These are phyloP conservation scores for Tetanocera ferruginea DNA, from an alignment of 2,888 invertebrate species.

Conservation along the genomic window DNA sequence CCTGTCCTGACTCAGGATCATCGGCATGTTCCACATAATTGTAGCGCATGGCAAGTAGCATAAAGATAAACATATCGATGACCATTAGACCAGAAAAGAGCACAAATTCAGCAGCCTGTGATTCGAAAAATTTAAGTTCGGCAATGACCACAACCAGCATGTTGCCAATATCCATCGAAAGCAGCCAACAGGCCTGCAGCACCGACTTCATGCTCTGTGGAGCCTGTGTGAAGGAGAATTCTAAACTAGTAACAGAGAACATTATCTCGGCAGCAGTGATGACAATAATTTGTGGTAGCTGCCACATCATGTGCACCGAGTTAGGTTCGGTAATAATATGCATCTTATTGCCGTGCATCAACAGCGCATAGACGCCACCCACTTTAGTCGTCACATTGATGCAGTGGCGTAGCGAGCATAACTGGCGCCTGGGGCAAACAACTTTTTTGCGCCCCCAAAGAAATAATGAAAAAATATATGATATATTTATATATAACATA, in stretches of 20 bases:
- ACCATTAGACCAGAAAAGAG: slow-evolving; percentile 90
- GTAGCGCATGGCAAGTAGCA: slow-evolving; percentile 84
- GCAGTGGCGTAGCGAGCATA: no score
- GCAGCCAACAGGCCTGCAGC: slow-evolving; percentile 90
- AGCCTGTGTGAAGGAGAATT: slow-evolving; percentile 96
- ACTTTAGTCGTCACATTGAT: slow-evolving; percentile 70
- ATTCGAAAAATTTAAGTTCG: slow-evolving; percentile 61
- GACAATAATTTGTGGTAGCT: slow-evolving; percentile 92
- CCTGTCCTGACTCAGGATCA: slow-evolving; percentile 45
- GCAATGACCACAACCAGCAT: slow-evolving; percentile 84
- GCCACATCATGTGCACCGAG: slow-evolving; percentile 80
- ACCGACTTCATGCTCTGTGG: slow-evolving; percentile 95
- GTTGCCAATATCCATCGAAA: slow-evolving; percentile 95
- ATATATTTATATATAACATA: no score
- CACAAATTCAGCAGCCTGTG: slow-evolving; percentile 83
- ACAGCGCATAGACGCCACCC: slow-evolving; percentile 78
- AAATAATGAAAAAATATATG: no score
- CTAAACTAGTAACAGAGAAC: slow-evolving; percentile 95
- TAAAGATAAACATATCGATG: slow-evolving; percentile 85
- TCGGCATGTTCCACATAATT: slow-evolving; percentile 73
- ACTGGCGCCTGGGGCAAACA: no score
- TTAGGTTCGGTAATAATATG: slow-evolving; percentile 75
- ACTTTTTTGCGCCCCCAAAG: no score
- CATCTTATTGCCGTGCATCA: slow-evolving; percentile 66
- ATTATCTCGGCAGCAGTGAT: slow-evolving; percentile 95